phyloP scores from a whole-genome alignment of 2,888 invertebrate species.

The Nycteola revayana region DNA sequence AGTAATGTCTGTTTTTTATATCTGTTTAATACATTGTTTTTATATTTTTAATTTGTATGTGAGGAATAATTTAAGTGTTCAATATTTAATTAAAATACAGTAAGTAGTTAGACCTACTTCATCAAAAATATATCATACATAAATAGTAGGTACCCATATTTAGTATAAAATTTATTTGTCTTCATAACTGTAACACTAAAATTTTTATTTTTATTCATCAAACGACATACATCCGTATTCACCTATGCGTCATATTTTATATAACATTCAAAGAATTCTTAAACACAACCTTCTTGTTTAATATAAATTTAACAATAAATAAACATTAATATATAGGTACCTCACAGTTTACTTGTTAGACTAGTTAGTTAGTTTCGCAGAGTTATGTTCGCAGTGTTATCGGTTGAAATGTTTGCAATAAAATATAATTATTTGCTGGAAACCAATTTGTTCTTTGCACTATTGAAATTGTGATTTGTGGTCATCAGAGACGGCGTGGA shows the following conservation, averaged over 20 bases:
- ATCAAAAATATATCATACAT: too few relatives aligned
- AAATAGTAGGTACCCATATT: too few relatives aligned
- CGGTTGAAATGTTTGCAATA: constrained; percentile 58
- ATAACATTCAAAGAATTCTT: constrained; percentile 1
- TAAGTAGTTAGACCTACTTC: too few relatives aligned
- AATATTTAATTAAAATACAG: too few relatives aligned
- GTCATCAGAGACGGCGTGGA: constrained; percentile 29
- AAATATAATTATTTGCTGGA: constrained; percentile 76
- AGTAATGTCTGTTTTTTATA: constrained; percentile 8
- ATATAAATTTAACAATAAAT: constrained; percentile 32
- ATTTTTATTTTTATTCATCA: too few relatives aligned
- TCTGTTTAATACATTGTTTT: too few relatives aligned
- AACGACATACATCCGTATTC: too few relatives aligned
- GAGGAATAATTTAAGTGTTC: too few relatives aligned
- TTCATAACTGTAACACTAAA: too few relatives aligned
- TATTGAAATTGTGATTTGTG: constrained; percentile 66
- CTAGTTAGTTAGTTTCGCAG: constrained; percentile 60
- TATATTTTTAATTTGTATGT: too few relatives aligned
- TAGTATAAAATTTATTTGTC: too few relatives aligned
- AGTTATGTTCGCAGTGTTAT: constrained; percentile 68
- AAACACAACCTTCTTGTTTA: constrained; percentile 16
- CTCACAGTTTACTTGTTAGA: constrained; percentile 44
- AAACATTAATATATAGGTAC: constrained; percentile 29
- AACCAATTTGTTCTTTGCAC: constrained; percentile 68
- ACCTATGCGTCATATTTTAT: too few relatives aligned